A percentile compares a stretch with the other conserved stretches of the same genome.
Evolutionary conservation across 2,888 invertebrate species (phyloP).

Genomic region (Coremacera marginata): DNA sequence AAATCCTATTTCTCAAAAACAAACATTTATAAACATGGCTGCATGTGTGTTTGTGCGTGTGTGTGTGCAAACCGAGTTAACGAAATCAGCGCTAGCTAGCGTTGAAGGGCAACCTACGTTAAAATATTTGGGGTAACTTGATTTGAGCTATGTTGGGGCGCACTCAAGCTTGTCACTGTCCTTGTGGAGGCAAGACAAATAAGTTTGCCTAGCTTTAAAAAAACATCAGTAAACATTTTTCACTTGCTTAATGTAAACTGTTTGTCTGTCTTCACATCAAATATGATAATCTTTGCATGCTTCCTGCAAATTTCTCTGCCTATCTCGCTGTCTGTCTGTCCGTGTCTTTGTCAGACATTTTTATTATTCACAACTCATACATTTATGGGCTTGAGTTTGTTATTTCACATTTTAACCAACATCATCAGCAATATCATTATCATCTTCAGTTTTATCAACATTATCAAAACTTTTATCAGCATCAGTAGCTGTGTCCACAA

Average conservation of each 20-base stretch:
- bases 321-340: neutral
- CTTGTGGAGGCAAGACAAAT: no score
- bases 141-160: no score
- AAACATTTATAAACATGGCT: no score
- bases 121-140: no score
- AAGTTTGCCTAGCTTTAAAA: neutral
- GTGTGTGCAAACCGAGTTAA: no score
- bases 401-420: constrained; percentile 1
- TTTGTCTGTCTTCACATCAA: neutral
- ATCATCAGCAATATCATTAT: neutral
- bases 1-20: no score
- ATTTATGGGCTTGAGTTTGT: constrained; percentile 15
- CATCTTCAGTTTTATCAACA: neutral
- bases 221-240: constrained; percentile 1
- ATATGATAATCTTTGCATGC: neutral
- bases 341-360: neutral
- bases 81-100: no score
- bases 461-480: neutral
- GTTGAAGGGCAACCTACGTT: no score
- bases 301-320: neutral
- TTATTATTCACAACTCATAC: constrained; percentile 28
- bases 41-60: no score
- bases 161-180: no score
- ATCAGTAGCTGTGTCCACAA: neutral
- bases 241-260: constrained; percentile 25